Percentiles rank a stretch among this genome's conserved stretches.
These are phyloP conservation scores for Drosophila austrosaltans DNA, from an alignment of 2,888 invertebrate species.

Conservation along the genomic window DNA sequence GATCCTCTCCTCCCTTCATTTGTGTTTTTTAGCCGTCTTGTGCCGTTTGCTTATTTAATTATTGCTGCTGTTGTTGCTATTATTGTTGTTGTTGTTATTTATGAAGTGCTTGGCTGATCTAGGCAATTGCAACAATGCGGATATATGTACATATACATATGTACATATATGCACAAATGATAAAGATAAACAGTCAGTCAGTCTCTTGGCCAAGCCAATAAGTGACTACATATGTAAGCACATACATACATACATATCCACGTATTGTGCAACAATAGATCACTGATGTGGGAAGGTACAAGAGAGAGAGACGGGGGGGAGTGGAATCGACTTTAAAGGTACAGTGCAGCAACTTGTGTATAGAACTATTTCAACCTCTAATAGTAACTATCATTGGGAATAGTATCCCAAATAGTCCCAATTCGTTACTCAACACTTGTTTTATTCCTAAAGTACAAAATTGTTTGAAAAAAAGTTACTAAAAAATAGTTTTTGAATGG, in stretches of 20 bases:
- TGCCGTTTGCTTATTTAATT: slow-evolving; percentile 69
- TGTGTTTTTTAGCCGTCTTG: slow-evolving; percentile 33
- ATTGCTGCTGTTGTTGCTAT: slow-evolving; percentile 26
- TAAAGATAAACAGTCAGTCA: slow-evolving; percentile 47
- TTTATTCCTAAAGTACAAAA: too few species aligned
- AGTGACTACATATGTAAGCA: not conserved
- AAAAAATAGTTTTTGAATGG: too few species aligned
- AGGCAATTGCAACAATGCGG: slow-evolving; percentile 71
- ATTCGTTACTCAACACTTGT: too few species aligned
- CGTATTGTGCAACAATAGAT: slow-evolving; percentile 27
- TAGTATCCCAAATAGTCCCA: too few species aligned
- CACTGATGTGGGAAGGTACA: not conserved
- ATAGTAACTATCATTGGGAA: too few species aligned
- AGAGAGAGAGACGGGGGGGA: not conserved
- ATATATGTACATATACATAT: slow-evolving; percentile 48
- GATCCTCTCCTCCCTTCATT: not conserved
- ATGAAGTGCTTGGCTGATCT: slow-evolving; percentile 72
- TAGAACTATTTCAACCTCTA: not conserved
- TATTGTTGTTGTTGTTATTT: slow-evolving; percentile 52
- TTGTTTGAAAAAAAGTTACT: too few species aligned
- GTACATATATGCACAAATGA: slow-evolving; percentile 27
- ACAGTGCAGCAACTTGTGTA: slow-evolving; percentile 15
- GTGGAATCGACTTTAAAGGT: not conserved
- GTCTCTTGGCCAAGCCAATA: slow-evolving; percentile 29
- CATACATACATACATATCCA: not conserved